Evolutionary conservation across 2,113 vertebrate species (phyloP).

Genomic region (Acrocephalus kingi): DNA sequence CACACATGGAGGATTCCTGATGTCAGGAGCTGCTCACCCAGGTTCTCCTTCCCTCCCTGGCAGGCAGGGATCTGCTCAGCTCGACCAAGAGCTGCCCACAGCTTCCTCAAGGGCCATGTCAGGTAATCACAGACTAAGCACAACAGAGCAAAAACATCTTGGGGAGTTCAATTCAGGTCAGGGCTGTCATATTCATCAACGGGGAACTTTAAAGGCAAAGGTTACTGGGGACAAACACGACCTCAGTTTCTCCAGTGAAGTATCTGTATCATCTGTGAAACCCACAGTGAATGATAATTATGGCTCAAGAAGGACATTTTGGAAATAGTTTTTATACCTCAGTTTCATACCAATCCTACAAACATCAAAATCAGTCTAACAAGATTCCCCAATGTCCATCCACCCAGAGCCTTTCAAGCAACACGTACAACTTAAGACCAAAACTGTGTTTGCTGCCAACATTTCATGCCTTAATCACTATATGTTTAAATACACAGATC

Average conservation of each 20-base stretch:
- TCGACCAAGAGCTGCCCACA: not conserved
- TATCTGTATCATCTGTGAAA: not conserved
- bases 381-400: not conserved
- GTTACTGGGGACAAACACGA: not conserved
- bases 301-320: not conserved
- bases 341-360: not conserved
- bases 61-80: not conserved
- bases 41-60: not conserved
- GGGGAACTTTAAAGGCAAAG: not conserved
- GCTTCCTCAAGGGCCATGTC: not conserved
- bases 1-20: rapidly evolving
- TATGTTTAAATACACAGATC: not conserved
- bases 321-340: not conserved
- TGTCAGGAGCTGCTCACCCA: not conserved
- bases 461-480: not conserved
- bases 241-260: not conserved
- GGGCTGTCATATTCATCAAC: not conserved
- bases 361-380: not conserved
- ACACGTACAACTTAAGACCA: not conserved
- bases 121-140: not conserved
- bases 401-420: not conserved
- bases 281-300: not conserved
- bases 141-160: not conserved
- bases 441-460: not conserved
- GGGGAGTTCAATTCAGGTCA: not conserved